Percentiles rank a stretch among this genome's conserved stretches.
These are phyloP conservation scores for Thaumatotibia leucotreta DNA, from an alignment of 1,140 invertebrate species.

Conservation along the genomic window DNA sequence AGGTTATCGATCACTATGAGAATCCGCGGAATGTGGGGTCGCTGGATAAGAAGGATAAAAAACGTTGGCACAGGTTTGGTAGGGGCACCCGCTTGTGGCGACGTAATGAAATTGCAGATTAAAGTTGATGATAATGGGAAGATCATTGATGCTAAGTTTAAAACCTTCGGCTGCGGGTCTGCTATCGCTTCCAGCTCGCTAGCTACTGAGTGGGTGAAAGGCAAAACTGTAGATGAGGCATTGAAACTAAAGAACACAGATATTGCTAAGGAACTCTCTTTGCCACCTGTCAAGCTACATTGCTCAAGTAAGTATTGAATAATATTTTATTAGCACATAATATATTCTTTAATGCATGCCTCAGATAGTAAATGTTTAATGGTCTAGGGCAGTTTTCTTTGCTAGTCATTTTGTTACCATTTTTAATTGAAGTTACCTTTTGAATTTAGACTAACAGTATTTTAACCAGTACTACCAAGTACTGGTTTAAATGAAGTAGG, in stretches of 20 bases:
- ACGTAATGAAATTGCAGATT: constrained; percentile 99
- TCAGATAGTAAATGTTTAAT: too few species aligned
- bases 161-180: constrained; percentile 99
- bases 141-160: constrained; percentile 99
- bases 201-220: constrained; percentile 99
- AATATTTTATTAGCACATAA: neutral
- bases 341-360: neutral
- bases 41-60: constrained; percentile 94
- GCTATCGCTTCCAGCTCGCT: constrained; percentile 99
- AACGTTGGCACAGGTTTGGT: constrained; percentile 98
- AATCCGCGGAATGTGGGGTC: constrained; percentile 99
- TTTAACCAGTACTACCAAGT: too few species aligned
- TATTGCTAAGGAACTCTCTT: constrained; percentile 97
- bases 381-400: too few species aligned
- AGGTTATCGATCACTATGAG: constrained; percentile 99
- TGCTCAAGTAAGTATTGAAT: constrained; percentile 92
- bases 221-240: constrained; percentile 97
- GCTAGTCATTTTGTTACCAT: too few species aligned
- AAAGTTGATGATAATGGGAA: constrained; percentile 97
- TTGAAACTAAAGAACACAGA: constrained; percentile 96
- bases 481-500: neutral
- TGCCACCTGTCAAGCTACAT: constrained; percentile 99
- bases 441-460: too few species aligned
- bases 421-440: too few species aligned
- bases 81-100: constrained; percentile 99